A percentile compares a stretch with the other conserved stretches of the same genome.
Evolutionary conservation across 2,797 vertebrate species (phyloP).

Genomic region (Myripristis jacobus): DNA sequence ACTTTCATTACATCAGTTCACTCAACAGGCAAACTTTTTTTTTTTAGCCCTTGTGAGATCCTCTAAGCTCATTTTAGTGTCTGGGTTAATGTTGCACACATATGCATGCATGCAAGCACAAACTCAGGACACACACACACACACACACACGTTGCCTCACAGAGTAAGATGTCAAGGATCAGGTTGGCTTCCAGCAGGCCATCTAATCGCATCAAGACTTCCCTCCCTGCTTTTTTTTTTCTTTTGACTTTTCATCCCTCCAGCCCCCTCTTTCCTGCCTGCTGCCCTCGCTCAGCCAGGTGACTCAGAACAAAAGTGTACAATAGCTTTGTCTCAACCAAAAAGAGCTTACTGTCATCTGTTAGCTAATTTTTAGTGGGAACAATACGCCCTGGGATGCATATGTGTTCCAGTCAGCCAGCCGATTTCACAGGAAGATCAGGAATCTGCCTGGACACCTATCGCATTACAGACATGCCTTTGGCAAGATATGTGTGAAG

Average conservation of each 20-base stretch:
- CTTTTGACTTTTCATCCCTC: slow-evolving; percentile 1
- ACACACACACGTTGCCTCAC: slow-evolving; percentile 5
- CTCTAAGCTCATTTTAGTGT: slow-evolving; percentile 3
- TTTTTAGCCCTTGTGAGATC: background rate
- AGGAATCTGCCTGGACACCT: slow-evolving; percentile 23
- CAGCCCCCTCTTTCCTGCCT: background rate
- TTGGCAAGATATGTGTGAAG: background rate
- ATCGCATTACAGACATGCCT: background rate
- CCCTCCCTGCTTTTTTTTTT: background rate
- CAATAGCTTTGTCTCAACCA: too few relatives aligned
- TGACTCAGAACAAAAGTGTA: slow-evolving; percentile 36
- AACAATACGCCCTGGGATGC: too few relatives aligned
- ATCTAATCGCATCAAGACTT: slow-evolving; percentile 39
- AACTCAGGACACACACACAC: slow-evolving; percentile 8
- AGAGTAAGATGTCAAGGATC: slow-evolving; percentile 21
- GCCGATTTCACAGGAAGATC: slow-evolving; percentile 29
- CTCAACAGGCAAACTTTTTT: slow-evolving; percentile 6
- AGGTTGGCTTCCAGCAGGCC: slow-evolving; percentile 12
- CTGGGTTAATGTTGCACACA: slow-evolving; percentile 19
- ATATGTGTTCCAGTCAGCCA: background rate
- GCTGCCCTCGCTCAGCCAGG: slow-evolving; percentile 6
- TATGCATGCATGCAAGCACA: background rate
- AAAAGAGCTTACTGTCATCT: too few relatives aligned
- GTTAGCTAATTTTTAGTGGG: too few relatives aligned
- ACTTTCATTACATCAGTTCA: background rate